Conservation (phyloP, 2,888 invertebrate genomes). For the Spisula subtruncata region DNA sequence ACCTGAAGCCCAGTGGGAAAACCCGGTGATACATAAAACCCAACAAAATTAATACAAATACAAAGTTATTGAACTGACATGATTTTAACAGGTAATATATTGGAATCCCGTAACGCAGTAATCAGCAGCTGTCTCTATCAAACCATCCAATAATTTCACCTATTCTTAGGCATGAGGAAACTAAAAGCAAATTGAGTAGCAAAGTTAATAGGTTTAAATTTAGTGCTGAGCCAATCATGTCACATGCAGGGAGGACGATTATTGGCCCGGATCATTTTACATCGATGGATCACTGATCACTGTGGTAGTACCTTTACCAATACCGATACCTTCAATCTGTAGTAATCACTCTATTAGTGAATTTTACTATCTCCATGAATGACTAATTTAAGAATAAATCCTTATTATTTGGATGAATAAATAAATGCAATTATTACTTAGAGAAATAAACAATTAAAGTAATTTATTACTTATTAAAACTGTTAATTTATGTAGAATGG, state of each 20-base stretch:
- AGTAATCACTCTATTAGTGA: background rate
- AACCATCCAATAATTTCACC: conserved; percentile 13
- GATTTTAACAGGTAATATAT: conserved; percentile 17
- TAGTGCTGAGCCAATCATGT: conserved; percentile 52
- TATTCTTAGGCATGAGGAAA: conserved; percentile 31
- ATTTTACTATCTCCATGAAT: background rate
- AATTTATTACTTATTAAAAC: no score
- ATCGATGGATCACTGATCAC: conserved; percentile 15
- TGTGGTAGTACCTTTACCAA: background rate
- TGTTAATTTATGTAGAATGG: no score
- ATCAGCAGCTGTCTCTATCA: conserved; percentile 34
- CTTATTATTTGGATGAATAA: background rate
- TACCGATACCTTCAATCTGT: background rate
- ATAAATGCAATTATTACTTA: background rate
- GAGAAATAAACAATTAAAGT: background rate
- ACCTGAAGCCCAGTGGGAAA: no score
- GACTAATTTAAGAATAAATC: background rate
- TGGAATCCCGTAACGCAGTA: background rate
- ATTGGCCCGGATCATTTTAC: conserved; percentile 37
- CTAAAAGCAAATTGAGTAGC: conserved; percentile 14
- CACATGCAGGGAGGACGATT: background rate
- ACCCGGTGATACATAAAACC: no score
- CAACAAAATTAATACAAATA: background rate
- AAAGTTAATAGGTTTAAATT: conserved; percentile 45
- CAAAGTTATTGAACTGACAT: background rate